Evolutionary conservation across 2,888 invertebrate species (phyloP), one percentile per base, ranked within the genome.

Genomic region (Diplazon laetatorius): DNA sequence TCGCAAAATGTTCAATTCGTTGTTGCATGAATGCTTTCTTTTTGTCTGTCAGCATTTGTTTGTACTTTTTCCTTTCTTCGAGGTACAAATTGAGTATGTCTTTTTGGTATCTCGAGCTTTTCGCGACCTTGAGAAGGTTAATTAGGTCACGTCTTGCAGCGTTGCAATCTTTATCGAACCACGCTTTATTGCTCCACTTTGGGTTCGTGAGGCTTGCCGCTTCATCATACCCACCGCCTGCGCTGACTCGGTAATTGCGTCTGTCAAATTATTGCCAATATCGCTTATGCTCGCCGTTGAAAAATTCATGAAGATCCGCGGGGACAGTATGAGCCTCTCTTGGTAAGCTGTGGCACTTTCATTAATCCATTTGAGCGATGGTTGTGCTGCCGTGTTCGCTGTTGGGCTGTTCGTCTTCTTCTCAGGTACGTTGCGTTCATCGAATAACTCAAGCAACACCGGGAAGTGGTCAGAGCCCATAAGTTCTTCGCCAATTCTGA

Each of bases 401-500:
- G 4, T 30, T 5, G 30, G 30, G 30, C 6, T 2, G 30, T 2
- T 30, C 6, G 6, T 30, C 30, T 30, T 6, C 6, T 5, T 30
- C 6, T 39, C 39, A 2, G 12, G 10, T 10, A 10, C 12, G 10
- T 39, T 10, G 12, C 39, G 2, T 1, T 39, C 39, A 39, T 12
- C 39, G 12, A 39, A 39, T 10, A 39, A 10, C 39, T 39, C 39
- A 2, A 39, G 39, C 2, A 12, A 2, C 2, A 39, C 10, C 9
- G 60, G 62, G 44, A 44, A 60, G 12, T 71, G 71, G 46, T 62
- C 71, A 1, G 71, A 71, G n/a, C 59, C 44, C 2, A 20, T 9
- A 18, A 57, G 48, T 10, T 60, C 35, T 4, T 39, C 39, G 12
- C 18, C n/a, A 0, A 35, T 16, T 30, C 30, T 30, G 6, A 30